These are phyloP conservation scores for Nymphalis io DNA, from an alignment of 1,140 invertebrate species.

Conservation along the genomic window DNA sequence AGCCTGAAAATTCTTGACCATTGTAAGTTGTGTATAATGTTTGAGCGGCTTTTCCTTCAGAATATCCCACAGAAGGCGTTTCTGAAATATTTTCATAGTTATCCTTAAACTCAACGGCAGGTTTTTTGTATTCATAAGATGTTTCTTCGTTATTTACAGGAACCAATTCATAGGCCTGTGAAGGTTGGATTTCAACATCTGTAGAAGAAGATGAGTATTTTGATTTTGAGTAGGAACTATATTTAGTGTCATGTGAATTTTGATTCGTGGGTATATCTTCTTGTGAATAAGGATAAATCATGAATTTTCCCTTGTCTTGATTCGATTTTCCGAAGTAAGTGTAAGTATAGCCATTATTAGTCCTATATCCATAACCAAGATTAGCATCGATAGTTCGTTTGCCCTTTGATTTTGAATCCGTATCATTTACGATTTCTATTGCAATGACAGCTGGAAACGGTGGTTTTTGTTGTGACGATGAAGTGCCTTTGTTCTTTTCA, in stretches of 20 bases:
- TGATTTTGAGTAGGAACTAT: constrained; percentile 30
- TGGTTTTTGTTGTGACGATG: constrained; percentile 41
- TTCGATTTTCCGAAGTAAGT: constrained; percentile 73
- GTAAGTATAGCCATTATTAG: constrained; percentile 78
- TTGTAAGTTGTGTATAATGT: constrained; percentile 78
- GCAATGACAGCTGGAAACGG: constrained; percentile 81
- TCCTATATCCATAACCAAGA: constrained; percentile 80
- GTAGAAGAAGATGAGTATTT: constrained; percentile 43
- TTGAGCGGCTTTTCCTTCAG: constrained; percentile 47
- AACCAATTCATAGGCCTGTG: constrained; percentile 76
- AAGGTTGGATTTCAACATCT: constrained; percentile 76
- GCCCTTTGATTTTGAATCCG: constrained; percentile 73
- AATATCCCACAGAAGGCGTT: constrained; percentile 41
- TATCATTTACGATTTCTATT: constrained; percentile 82
- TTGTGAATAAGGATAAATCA: constrained; percentile 83
- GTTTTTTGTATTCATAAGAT: constrained; percentile 60
- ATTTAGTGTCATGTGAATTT: constrained; percentile 38
- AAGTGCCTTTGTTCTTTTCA: constrained; percentile 8
- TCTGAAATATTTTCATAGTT: constrained; percentile 24
- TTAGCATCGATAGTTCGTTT: constrained; percentile 82
- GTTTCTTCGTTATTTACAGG: constrained; percentile 63
- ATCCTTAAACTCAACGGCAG: constrained; percentile 54
- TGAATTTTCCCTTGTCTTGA: constrained; percentile 79
- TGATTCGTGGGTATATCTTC: constrained; percentile 75
- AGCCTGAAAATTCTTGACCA: constrained; percentile 68